phyloP scores from a whole-genome alignment of 2,113 vertebrate genomes.

The Hydrolagus affinis region DNA sequence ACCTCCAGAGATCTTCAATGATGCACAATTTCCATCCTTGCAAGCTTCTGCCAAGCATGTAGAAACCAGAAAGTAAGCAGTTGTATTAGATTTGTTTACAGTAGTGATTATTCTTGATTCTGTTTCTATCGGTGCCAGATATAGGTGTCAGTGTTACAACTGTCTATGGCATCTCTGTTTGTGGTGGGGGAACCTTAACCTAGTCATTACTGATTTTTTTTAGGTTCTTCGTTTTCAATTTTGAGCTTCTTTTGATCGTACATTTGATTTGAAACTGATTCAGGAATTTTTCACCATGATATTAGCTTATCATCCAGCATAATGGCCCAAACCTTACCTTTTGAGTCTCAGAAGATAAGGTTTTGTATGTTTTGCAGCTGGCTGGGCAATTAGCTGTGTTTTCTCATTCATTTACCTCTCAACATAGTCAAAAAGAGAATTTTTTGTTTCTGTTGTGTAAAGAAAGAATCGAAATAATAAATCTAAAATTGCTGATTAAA shows the following conservation, averaged over 20 bases:
- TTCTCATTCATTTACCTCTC: neutral
- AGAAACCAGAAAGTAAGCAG: slow-evolving; percentile 86
- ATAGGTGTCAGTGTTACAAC: neutral
- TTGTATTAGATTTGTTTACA: neutral
- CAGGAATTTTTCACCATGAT: neutral
- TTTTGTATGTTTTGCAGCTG: neutral
- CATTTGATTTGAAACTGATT: too few species aligned
- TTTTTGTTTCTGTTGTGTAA: too few species aligned
- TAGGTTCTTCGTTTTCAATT: slow-evolving; percentile 10
- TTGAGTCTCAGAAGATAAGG: neutral
- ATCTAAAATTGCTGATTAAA: too few species aligned
- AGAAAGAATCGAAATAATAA: too few species aligned
- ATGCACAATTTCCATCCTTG: slow-evolving; percentile 89
- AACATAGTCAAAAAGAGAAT: too few species aligned
- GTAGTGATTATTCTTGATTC: neutral
- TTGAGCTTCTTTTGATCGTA: neutral
- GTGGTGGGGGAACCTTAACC: neutral
- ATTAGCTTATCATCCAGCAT: neutral
- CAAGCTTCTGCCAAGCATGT: slow-evolving; percentile 86
- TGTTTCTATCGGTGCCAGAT: neutral
- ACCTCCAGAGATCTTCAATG: slow-evolving; percentile 88
- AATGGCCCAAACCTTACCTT: neutral
- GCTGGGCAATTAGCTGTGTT: neutral
- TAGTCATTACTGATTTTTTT: neutral
- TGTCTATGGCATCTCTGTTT: neutral